Percentiles rank a stretch among this genome's conserved stretches.
Evolutionary conservation across 2,113 vertebrate genomes (phyloP).

Genomic region (Mustelus asterias): DNA sequence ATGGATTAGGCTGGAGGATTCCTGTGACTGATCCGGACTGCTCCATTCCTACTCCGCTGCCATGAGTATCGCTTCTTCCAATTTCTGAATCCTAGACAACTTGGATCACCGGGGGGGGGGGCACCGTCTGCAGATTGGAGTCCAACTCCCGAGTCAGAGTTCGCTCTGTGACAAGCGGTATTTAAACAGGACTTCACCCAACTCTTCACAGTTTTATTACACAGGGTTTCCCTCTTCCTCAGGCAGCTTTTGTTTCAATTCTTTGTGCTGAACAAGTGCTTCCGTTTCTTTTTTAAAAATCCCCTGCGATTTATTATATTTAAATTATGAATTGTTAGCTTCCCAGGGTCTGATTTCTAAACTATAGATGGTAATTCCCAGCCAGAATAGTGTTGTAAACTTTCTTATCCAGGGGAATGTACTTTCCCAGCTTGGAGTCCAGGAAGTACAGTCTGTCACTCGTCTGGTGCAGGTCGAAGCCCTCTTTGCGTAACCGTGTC

Average conservation of each 20-base stretch:
- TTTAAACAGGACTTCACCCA: background rate
- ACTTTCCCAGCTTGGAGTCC: slow-evolving; percentile 60
- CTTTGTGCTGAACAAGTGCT: background rate
- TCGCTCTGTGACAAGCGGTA: background rate
- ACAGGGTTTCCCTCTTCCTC: background rate
- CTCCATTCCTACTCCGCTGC: background rate
- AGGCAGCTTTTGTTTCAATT: background rate
- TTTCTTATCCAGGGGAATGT: slow-evolving; percentile 61
- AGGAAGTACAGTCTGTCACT: slow-evolving; percentile 69
- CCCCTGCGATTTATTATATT: background rate
- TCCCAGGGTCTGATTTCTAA: background rate
- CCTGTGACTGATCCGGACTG: background rate
- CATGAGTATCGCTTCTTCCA: background rate
- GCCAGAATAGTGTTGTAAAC: slow-evolving; percentile 58
- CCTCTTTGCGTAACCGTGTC: slow-evolving; percentile 67
- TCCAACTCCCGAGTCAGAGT: background rate
- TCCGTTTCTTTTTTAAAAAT: no score
- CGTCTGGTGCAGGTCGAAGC: slow-evolving; percentile 59
- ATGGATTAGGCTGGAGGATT: background rate
- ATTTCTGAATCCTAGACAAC: background rate
- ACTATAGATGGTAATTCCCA: slow-evolving; percentile 51
- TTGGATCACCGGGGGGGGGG: no score
- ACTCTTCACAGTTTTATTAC: background rate
- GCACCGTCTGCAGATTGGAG: background rate
- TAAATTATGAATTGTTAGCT: background rate